Base-by-base conservation (phyloP, 1,140 invertebrate genomes). In the Dendrolimus kikuchii region DNA sequence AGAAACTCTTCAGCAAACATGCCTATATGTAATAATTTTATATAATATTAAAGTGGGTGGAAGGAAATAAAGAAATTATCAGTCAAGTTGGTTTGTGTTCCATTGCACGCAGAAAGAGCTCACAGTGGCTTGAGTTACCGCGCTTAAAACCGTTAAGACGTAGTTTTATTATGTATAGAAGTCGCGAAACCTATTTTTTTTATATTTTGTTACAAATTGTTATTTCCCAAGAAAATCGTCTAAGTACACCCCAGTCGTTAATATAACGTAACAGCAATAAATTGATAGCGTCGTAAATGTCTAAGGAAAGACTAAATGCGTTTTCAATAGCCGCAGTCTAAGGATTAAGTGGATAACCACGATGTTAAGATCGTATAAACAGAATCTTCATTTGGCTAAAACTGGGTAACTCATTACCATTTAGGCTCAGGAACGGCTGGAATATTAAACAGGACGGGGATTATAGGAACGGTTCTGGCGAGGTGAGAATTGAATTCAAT, bases 281-380 rank as follows among this genome's bases (percentile, higher is more conserved):
- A 75, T 79, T 64, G 57, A 62, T 57, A 55, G 55, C 51, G 45
- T 53, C 68, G 67, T 76, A 71, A 77, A 70, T 58, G 66, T 66
- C 68, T 74, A 61, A 46, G 53, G 49, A 49, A 62, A 58, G 57
- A 61, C 61, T 74, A 66, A 78, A 81, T 74, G 68, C 66, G 68
- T 71, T 76, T 74, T 74, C 72, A 73, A 81, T 78, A 68, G 71
- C 67, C 63, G 51, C 59, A 71, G 60, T 66, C 55, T 23, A 59
- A 66, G 63, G 68, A 74, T 74, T 71, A 64, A 73, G 54, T 51
- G 66, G 71, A 75, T 77, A 69, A 68, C 50, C 60, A 48, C 53
- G 51, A 45, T 44, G 57, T 62, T 67, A 66, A 64, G 66, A 65
- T 58, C 53, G 62, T 61, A 69, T 70, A 77, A 78, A 78, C 68